A percentile compares a stretch with the other conserved stretches of the same genome.
Evolutionary conservation across 2,888 invertebrate species (phyloP).

Genomic region (Drosophila maculinotata): DNA sequence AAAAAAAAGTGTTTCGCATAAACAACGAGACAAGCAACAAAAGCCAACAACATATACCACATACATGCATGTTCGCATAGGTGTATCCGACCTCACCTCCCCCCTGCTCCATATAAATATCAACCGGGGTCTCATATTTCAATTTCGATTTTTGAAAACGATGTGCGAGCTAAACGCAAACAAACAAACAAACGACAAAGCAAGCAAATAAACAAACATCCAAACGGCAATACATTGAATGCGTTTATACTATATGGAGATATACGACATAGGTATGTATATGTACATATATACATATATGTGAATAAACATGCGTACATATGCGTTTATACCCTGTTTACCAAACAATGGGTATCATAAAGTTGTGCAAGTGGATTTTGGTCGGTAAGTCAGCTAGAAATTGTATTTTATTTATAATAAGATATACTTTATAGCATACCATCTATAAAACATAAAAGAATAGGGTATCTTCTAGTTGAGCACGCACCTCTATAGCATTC

Average conservation of each 20-base stretch:
- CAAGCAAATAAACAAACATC: conserved; percentile 49
- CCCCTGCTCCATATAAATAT: conserved; percentile 25
- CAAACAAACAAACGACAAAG: conserved; percentile 61
- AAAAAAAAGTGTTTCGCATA: conserved; percentile 43
- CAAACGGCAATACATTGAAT: conserved; percentile 62
- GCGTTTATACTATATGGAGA: conserved; percentile 51
- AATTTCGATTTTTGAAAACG: conserved; percentile 79
- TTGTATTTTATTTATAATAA: too few species aligned
- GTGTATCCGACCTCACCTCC: not conserved
- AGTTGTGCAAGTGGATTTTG: too few species aligned
- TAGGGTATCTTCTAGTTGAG: conserved; percentile 20
- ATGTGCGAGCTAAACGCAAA: conserved; percentile 69
- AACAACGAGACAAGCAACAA: conserved; percentile 43
- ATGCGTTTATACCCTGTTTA: conserved; percentile 17
- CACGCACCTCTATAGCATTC: too few species aligned
- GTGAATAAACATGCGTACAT: not conserved
- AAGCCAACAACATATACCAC: conserved; percentile 32
- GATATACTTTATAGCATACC: too few species aligned
- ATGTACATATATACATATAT: conserved; percentile 4
- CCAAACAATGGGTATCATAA: not conserved
- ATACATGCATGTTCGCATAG: not conserved
- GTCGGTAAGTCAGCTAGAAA: too few species aligned
- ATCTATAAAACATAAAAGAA: too few species aligned
- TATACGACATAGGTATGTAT: conserved; percentile 3
- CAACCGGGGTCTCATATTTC: conserved; percentile 69